A percentile compares a stretch with the other conserved stretches of the same genome.
phyloP scores from a whole-genome alignment of 2,888 invertebrate species.

The Allacma fusca region DNA sequence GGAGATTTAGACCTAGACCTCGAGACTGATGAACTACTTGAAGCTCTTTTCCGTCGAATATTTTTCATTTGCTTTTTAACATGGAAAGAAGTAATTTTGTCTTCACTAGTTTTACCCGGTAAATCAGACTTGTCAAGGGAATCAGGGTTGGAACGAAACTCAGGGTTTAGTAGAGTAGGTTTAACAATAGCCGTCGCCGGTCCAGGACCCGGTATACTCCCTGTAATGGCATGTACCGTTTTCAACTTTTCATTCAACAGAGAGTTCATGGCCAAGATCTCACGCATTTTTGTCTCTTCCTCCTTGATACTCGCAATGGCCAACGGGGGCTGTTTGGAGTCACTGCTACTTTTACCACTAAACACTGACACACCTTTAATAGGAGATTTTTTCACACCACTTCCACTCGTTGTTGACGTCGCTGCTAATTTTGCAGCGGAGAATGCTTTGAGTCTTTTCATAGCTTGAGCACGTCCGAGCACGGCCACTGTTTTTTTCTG shows the following conservation, averaged over 20 bases:
- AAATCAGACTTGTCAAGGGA: constrained; percentile 6
- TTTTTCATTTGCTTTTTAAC: constrained; percentile 30
- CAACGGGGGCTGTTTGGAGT: constrained; percentile 47
- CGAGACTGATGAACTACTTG: constrained; percentile 33
- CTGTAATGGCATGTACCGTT: constrained; percentile 49
- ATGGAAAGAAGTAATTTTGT: constrained; percentile 25
- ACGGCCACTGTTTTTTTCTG: constrained; percentile 55
- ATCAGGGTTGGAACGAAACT: not conserved
- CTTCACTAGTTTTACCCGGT: constrained; percentile 25
- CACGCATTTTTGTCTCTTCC: constrained; percentile 60
- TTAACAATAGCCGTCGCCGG: constrained; percentile 57
- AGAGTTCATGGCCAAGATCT: constrained; percentile 59
- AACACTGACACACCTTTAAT: constrained; percentile 58
- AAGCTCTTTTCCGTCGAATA: constrained; percentile 38
- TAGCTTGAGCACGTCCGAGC: constrained; percentile 64
- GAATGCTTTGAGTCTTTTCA: constrained; percentile 65
- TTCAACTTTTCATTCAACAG: constrained; percentile 59
- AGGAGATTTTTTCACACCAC: constrained; percentile 49
- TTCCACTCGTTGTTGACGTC: constrained; percentile 41
- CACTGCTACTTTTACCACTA: constrained; percentile 44
- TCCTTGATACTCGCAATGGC: constrained; percentile 59
- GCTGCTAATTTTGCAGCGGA: constrained; percentile 63
- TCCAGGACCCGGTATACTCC: constrained; percentile 22
- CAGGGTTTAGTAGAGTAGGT: constrained; percentile 51
- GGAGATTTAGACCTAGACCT: constrained; percentile 32